Conservation (phyloP, 2,888 invertebrate species). For the Drosophila macrospina region DNA sequence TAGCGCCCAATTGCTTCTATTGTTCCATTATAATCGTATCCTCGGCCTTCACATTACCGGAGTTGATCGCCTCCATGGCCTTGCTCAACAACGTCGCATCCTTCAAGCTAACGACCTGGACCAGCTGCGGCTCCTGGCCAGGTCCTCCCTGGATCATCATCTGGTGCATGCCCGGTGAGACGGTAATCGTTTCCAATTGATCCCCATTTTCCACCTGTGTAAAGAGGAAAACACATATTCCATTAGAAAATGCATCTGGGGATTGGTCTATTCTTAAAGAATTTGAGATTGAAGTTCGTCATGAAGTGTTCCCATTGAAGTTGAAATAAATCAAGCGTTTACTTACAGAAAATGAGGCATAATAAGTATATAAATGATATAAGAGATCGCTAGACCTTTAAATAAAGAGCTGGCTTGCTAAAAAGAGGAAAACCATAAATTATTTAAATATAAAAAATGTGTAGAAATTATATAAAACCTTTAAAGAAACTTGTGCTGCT, state of each 20-base stretch:
- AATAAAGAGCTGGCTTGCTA: conserved; percentile 25
- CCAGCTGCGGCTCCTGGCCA: conserved; percentile 90
- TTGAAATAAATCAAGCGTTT: conserved; percentile 12
- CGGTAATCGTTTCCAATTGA: conserved; percentile 90
- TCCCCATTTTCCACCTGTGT: conserved; percentile 92
- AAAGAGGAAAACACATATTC: neutral
- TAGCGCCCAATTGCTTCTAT: conserved; percentile 53
- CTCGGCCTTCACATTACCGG: conserved; percentile 89
- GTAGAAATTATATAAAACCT: too few species aligned
- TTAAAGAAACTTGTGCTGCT: too few species aligned
- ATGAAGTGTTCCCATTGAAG: neutral
- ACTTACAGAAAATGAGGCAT: conserved; percentile 57
- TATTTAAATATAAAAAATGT: too few species aligned
- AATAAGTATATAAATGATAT: conserved; percentile 16
- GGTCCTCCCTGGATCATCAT: conserved; percentile 92
- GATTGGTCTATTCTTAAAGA: neutral
- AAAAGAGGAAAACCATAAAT: conserved; percentile 11
- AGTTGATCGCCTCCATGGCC: conserved; percentile 90
- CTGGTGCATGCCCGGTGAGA: conserved; percentile 92
- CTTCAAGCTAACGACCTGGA: conserved; percentile 94
- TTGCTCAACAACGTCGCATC: conserved; percentile 93
- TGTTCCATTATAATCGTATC: conserved; percentile 87
- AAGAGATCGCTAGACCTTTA: conserved; percentile 26
- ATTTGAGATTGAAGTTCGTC: neutral
- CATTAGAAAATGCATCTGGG: neutral